phyloP scores from a whole-genome alignment of 2,888 invertebrate species.

The Agrenia bidenticulata region DNA sequence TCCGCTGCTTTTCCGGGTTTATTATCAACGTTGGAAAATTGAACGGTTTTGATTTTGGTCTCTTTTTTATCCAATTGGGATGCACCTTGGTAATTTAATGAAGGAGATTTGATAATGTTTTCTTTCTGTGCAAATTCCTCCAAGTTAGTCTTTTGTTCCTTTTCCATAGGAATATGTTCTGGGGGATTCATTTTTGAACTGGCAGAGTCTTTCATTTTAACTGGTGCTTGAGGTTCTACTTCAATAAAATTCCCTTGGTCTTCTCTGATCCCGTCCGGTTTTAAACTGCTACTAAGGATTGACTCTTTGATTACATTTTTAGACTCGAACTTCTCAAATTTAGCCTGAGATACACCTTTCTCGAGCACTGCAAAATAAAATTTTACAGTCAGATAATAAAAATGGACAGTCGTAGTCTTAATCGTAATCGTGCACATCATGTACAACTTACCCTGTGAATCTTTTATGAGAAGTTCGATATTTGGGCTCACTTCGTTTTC shows the following conservation, averaged over 20 bases:
- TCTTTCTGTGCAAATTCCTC: not conserved
- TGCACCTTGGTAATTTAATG: not conserved
- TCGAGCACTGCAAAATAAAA: not conserved
- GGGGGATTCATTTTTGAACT: not conserved
- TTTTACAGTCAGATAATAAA: too few relatives aligned
- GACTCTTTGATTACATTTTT: not conserved
- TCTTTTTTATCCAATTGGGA: not conserved
- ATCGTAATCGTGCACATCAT: too few relatives aligned
- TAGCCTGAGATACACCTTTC: not conserved
- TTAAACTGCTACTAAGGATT: not conserved
- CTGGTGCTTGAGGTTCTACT: not conserved
- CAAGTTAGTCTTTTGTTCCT: not conserved
- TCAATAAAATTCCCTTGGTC: not conserved
- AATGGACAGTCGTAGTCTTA: too few relatives aligned
- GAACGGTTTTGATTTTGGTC: not conserved
- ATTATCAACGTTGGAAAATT: not conserved
- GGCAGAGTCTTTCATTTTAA: not conserved
- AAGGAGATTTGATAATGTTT: not conserved
- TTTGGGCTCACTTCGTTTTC: not conserved
- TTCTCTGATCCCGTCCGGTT: not conserved
- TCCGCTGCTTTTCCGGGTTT: not conserved
- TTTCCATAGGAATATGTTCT: too few relatives aligned
- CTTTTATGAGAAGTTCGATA: too few relatives aligned
- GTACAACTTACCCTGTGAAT: too few relatives aligned
- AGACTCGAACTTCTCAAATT: not conserved